Base-by-base conservation (phyloP, 2,888 invertebrate species). In the Dryocosmus kuriphilus region DNA sequence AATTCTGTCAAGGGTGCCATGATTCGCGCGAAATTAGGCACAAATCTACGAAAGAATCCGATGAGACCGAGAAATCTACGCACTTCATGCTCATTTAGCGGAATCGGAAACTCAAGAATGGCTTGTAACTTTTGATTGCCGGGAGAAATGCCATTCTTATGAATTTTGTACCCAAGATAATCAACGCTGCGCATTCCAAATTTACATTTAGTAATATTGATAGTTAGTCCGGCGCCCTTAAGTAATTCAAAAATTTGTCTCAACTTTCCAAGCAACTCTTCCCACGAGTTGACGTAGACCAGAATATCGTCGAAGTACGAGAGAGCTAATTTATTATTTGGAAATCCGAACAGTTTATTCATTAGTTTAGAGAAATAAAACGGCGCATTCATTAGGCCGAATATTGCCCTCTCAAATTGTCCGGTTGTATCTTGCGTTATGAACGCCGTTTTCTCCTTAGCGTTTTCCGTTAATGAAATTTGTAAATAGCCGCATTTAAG, bases 91-190 rank as follows among this genome's bases (percentile, higher is more conserved):
- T 46, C 41, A 14, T 46, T 46, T 5, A 0, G 16, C 8, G 41
- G 41, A 46, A 16, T 46, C 41, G 0, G 78, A 80, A 79, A 83
- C 0, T 80, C 63, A 2, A 9, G 11, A 27, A 82, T 80, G 0
- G 80, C 88, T 76, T 51, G 8, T 14, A 74, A 79, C 76, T 84
- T 90, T 79, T 2, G 75, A 61, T 46, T 71, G 46, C 83, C 81
- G 5, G 84, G 79, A 16, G 62, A 63, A n/a, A 82, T 76, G 2
- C 78, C 78, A 3, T 51, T 46, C 19, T 55, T 60, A 2, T 74
- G 57, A 4, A 82, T 77, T 35, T 46, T 74, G 75, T 85, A 87
- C 5, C 90, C 89, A 14, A 65, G 5, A 19, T 65, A 65, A 3
- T 32, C 65, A 0, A 65, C 67, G 11, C n/a, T 67, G 14, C 67